Base-by-base conservation (phyloP, 2,797 vertebrate genomes). In the Corythornis leucogaster region DNA sequence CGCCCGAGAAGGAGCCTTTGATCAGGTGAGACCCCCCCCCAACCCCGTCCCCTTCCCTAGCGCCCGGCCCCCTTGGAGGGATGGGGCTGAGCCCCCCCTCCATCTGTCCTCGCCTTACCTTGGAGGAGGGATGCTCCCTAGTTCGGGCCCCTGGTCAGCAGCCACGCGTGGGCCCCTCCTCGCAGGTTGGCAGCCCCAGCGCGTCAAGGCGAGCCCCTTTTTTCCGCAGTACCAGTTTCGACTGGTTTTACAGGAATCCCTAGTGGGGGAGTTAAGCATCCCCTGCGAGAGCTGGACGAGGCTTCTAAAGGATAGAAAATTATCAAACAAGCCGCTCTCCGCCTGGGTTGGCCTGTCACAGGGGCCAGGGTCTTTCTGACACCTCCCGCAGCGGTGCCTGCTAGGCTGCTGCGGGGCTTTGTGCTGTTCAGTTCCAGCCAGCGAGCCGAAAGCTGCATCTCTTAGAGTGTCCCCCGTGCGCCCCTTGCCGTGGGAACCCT, bases 1-100 rank as follows among this genome's bases (percentile, higher is more conserved):
- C 62, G 62, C 43, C 92, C 50, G 94, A 94, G 85, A 94, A 94
- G 88, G 94, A 95, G 92, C 94, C 94, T 2, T 75, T 95, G 92
- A 43, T 94, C 61, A 94, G 94, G 94, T 94, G 87, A 94, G 94
- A 62, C 30, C 43, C n/a, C 20, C 20, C 8, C 53, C 30, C 53
- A 54, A 20, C 30, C 30, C 15, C 6, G 11, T 3, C 13, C 17
- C 40, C 13, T 13, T 26, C 24, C 40, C 26, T 20, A 10, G 4
- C 31, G 8, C 38, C 25, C 30, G 2, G 40, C 43, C 43, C 28
- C 22, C 15, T 9, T 2, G 20, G 58, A 40, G 66, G 31, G 40
- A 9, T 26, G 40, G 30, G 30, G 55, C 33, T 62, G 48, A 43
- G 33, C 38, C 9, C 21, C 45, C 28, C 6, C 26, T 16, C 11